Evolutionary conservation across 2,888 invertebrate species (phyloP).

Genomic region (Caenorhabditis doughertyi): DNA sequence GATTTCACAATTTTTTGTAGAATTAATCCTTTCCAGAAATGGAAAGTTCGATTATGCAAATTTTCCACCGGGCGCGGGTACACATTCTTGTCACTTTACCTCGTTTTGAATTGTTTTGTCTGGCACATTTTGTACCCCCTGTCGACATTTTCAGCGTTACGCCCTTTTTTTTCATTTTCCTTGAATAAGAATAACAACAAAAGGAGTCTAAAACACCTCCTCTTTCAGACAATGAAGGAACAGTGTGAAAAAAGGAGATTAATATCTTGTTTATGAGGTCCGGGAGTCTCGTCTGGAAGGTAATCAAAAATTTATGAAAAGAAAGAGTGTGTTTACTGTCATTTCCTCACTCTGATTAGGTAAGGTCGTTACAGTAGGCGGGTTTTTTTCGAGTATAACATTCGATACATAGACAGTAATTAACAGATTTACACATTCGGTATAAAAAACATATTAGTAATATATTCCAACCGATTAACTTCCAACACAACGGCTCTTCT

Average conservation of each 20-base stretch:
- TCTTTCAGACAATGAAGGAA: background rate
- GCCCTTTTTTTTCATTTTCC: constrained; percentile 8
- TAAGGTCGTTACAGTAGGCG: background rate
- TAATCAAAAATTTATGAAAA: background rate
- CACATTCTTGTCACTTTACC: background rate
- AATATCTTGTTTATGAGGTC: background rate
- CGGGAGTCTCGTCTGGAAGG: background rate
- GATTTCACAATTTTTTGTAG: background rate
- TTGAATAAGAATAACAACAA: constrained; percentile 1
- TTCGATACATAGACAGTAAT: no score
- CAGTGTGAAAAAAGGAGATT: background rate
- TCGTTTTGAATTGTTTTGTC: constrained; percentile 2
- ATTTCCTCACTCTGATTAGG: background rate
- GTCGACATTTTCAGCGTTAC: background rate
- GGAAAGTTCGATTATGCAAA: constrained; percentile 18
- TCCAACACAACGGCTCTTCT: no score
- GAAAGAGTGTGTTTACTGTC: background rate
- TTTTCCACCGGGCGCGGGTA: background rate
- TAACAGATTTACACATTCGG: no score
- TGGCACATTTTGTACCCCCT: background rate
- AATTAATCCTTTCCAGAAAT: background rate
- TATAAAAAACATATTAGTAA: no score
- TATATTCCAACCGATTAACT: no score
- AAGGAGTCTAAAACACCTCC: background rate
- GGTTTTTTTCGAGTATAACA: background rate